These are phyloP conservation scores for Aspidoscelis tigris DNA, from an alignment of 2,113 vertebrate species.

Conservation along the genomic window DNA sequence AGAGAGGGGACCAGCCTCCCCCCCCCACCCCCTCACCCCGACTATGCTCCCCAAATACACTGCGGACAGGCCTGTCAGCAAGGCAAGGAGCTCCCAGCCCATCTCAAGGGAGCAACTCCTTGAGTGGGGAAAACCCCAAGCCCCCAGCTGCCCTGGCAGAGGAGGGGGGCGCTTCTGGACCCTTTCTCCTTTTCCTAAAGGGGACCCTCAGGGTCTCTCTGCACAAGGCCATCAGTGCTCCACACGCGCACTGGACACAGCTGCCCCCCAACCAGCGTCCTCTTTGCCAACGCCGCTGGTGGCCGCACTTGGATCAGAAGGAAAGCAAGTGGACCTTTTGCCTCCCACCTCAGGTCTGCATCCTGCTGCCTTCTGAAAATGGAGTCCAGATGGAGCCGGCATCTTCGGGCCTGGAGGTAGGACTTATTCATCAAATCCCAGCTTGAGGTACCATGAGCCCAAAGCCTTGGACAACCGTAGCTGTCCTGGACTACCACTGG, in stretches of 20 bases:
- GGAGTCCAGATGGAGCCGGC: conserved; percentile 57
- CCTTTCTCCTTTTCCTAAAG: background rate
- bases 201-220: too few relatives aligned
- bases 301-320: conserved; percentile 41
- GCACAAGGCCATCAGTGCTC: background rate
- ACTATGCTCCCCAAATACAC: too few relatives aligned
- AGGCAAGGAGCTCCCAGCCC: too few relatives aligned
- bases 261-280: conserved; percentile 51
- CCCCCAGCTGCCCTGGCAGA: too few relatives aligned
- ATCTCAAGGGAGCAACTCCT: background rate
- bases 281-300: conserved; percentile 47
- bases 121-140: background rate
- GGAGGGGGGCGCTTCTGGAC: background rate
- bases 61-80: background rate
- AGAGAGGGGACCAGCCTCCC: too few relatives aligned
- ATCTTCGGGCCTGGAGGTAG: conserved; percentile 29
- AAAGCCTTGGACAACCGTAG: background rate
- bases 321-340: conserved; percentile 29
- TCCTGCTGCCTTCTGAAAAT: conserved; percentile 62
- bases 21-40: too few relatives aligned
- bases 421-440: conserved; percentile 50
- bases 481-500: background rate
- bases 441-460: background rate
- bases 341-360: conserved; percentile 35
- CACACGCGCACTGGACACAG: conserved; percentile 4